These are phyloP conservation scores for Dendrolimus punctatus DNA, from an alignment of 1,140 invertebrate genomes.

Conservation along the genomic window DNA sequence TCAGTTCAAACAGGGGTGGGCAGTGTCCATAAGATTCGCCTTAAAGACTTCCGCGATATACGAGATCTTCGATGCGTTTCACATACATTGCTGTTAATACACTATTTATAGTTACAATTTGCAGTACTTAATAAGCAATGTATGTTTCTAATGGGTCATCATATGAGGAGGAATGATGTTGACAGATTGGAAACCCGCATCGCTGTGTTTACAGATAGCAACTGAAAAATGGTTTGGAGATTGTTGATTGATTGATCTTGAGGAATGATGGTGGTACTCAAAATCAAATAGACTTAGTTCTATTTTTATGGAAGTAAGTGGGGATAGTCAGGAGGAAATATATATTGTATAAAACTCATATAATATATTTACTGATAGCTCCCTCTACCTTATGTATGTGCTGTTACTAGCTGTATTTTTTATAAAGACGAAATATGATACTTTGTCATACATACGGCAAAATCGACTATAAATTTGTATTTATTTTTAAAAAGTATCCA, in stretches of 20 bases:
- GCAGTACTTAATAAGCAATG: constrained; percentile 1
- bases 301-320: too few relatives aligned
- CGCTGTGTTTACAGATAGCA: constrained; percentile 33
- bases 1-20: constrained; percentile 39
- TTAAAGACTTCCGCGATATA: not conserved
- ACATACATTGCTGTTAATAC: constrained; percentile 6
- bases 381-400: too few relatives aligned
- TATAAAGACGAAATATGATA: too few relatives aligned
- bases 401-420: too few relatives aligned
- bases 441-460: too few relatives aligned
- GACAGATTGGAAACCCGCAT: constrained; percentile 24
- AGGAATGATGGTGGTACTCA: constrained; percentile 3
- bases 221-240: constrained; percentile 32
- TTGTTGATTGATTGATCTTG: constrained; percentile 26
- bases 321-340: too few relatives aligned
- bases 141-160: not conserved
- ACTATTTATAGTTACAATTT: not conserved
- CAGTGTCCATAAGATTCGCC: constrained; percentile 11
- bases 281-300: not conserved
- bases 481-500: too few relatives aligned
- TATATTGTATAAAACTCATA: too few relatives aligned
- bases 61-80: not conserved
- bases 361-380: too few relatives aligned
- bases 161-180: constrained; percentile 15
- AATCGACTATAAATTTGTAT: too few relatives aligned